These are phyloP conservation scores for Bradypodion pumilum DNA, from an alignment of 2,797 vertebrate species.

Conservation along the genomic window DNA sequence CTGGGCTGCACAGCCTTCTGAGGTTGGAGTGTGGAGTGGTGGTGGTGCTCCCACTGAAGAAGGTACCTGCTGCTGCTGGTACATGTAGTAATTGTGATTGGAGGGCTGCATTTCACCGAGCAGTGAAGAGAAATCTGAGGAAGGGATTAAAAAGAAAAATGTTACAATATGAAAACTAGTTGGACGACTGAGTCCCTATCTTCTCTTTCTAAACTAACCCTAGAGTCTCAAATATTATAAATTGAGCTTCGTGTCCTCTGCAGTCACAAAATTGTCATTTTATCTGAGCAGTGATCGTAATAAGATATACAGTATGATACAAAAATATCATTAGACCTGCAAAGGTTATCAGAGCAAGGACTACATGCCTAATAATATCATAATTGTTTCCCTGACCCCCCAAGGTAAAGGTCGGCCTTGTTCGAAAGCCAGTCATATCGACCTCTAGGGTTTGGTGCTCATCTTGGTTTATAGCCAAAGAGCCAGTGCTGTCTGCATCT, in stretches of 20 bases:
- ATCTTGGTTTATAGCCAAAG: no score
- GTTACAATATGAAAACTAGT: constrained; percentile 18
- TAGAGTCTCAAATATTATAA: neutral
- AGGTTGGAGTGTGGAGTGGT: constrained; percentile 74
- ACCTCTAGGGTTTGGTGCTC: no score
- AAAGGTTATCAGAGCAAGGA: neutral
- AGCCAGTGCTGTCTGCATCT: no score
- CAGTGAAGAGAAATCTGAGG: constrained; percentile 78
- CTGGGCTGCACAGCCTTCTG: constrained; percentile 74
- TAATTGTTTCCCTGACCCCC: neutral
- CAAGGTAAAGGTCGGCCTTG: no score
- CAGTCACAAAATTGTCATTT: neutral
- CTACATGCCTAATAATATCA: neutral
- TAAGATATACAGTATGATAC: no score
- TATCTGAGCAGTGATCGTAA: no score
- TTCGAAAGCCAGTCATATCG: no score
- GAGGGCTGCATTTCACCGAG: constrained; percentile 80
- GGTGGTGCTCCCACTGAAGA: constrained; percentile 71
- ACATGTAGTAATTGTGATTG: constrained; percentile 82
- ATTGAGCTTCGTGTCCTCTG: neutral
- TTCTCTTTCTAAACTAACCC: neutral
- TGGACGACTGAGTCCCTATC: neutral
- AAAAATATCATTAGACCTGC: neutral
- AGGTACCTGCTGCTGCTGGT: constrained; percentile 73
- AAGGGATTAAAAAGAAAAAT: constrained; percentile 14